phyloP scores from a whole-genome alignment of 2,888 invertebrate species.

The Xiphydria camelus region DNA sequence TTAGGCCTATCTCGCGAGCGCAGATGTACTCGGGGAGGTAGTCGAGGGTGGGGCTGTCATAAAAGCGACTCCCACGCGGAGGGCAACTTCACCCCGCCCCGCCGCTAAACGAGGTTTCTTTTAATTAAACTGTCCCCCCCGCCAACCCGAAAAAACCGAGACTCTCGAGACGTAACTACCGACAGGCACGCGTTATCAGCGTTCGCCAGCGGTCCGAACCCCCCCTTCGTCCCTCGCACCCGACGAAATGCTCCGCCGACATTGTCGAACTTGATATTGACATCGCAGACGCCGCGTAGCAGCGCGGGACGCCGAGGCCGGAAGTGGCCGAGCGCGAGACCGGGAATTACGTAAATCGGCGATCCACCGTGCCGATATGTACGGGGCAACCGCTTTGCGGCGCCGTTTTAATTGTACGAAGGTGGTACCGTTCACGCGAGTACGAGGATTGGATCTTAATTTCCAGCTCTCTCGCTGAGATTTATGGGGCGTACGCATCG shows the following conservation, averaged over 20 bases:
- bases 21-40: conserved; percentile 29
- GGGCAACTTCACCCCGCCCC: conserved; percentile 2
- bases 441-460: too few species aligned
- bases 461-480: too few species aligned
- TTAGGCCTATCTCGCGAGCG: conserved; percentile 36
- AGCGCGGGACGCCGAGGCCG: too few species aligned
- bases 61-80: conserved; percentile 24
- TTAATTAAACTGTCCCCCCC: conserved; percentile 53
- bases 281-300: too few species aligned
- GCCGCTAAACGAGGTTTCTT: conserved; percentile 48
- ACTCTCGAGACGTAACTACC: conserved; percentile 48
- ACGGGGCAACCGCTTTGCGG: too few species aligned
- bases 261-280: conserved; percentile 38
- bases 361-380: too few species aligned
- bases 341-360: too few species aligned
- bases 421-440: too few species aligned
- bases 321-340: too few species aligned
- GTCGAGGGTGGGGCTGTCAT: conserved; percentile 31
- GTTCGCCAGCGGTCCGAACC: conserved; percentile 35
- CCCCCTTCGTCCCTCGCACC: background rate
- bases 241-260: conserved; percentile 14
- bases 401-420: too few species aligned
- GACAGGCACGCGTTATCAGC: conserved; percentile 54
- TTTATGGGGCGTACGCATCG: too few species aligned
- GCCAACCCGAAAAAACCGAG: conserved; percentile 32